Evolutionary conservation across 2,113 vertebrate species (phyloP), one percentile per base, ranked within the genome.

Genomic region (Petromus typicus): DNA sequence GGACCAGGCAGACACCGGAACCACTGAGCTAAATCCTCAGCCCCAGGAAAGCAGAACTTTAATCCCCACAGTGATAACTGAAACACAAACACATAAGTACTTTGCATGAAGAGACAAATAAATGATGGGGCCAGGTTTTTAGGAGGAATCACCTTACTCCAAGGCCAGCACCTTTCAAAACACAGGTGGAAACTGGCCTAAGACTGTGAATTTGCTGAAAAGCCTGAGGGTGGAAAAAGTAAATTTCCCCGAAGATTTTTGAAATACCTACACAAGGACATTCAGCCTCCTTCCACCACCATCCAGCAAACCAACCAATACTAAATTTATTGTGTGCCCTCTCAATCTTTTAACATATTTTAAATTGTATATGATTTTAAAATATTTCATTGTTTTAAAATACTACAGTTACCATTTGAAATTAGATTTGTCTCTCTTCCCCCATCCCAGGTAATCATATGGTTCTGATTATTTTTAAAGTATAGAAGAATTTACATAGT

Each of bases 391-490:
- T 64, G 37, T 67, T 86, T 91, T 75, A 78, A 75, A 92, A 69
- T 59, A 89, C 37, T 78, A 57, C 45, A 71, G 1, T 71, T 81
- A 78, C 34, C 88, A 48, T 61, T 94, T 63, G 34, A 11, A 90
- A 88, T 76, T 71, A 64, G 48, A 83, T 75, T 90, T 91, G 57
- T 92, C 30, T 84, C 45, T 86, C 94, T 85, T 54, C 11, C 32
- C 48, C 92, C 85, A 84, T 84, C 83, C 10, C 64, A 93, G 20
- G 64, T 59, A 63, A 51, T 73, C 45, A 82, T 43, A n/a, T 30
- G 22, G 43, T 88, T 66, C n/a, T 64, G 45, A 78, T 51, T 88
- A 82, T 32, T 90, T 96, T 96, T 88, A 66, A 91, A 91, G 73
- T 37, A 51, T 18, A 57, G 51, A 51, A 79, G 9, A 80, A 90